These are phyloP conservation scores for Mesoligia furuncula DNA, from an alignment of 2,888 invertebrate genomes.

Conservation along the genomic window DNA sequence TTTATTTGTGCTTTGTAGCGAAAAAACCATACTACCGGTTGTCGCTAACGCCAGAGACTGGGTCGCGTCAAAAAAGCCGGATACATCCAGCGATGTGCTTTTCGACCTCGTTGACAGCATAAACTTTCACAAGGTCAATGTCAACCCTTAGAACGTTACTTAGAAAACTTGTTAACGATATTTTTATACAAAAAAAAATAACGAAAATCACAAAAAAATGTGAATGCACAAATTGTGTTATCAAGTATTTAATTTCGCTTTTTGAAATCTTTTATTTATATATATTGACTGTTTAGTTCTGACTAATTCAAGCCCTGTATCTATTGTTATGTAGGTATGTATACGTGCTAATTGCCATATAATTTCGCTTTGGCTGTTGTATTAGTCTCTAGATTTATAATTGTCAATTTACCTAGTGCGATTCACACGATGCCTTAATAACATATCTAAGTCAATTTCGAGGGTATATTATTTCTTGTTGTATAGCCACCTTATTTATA, in stretches of 20 bases:
- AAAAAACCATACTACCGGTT: conserved; percentile 85
- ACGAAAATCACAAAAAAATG: conserved; percentile 86
- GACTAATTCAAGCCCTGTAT: conserved; percentile 76
- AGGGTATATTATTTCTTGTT: conserved; percentile 82
- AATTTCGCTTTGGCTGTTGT: conserved; percentile 89
- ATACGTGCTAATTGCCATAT: conserved; percentile 85
- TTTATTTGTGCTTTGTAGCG: conserved; percentile 85
- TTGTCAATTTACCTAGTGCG: conserved; percentile 88
- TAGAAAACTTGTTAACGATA: conserved; percentile 76
- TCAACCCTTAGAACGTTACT: conserved; percentile 73
- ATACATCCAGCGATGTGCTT: conserved; percentile 77
- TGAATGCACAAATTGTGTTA: conserved; percentile 88
- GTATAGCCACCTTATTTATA: conserved; percentile 75
- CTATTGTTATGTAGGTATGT: conserved; percentile 73
- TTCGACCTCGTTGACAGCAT: conserved; percentile 80
- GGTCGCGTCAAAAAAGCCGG: conserved; percentile 80
- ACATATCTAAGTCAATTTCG: conserved; percentile 90
- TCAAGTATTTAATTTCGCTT: conserved; percentile 80
- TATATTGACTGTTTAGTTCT: conserved; percentile 85
- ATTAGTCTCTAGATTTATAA: conserved; percentile 84
- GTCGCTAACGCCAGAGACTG: conserved; percentile 88
- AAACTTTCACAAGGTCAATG: conserved; percentile 81
- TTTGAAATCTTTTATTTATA: conserved; percentile 86
- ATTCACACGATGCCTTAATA: conserved; percentile 91
- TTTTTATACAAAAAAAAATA: conserved; percentile 84